Base-by-base conservation (phyloP, 2,113 vertebrate species). In the Trematocara stigmaticum region DNA sequence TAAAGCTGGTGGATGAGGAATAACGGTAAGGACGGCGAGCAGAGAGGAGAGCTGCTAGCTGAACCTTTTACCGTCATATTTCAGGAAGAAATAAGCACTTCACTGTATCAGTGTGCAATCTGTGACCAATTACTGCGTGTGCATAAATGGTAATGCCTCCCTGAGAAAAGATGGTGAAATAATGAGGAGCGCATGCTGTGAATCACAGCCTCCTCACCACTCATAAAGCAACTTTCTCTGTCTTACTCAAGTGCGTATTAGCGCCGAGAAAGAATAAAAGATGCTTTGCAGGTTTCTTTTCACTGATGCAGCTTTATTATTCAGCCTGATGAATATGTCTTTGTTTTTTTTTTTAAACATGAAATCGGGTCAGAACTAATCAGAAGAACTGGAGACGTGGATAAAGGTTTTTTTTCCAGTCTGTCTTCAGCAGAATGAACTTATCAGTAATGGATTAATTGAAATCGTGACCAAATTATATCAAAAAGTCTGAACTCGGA, bases 121-220 rank as follows among this genome's bases (percentile, higher is more conserved):
- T 90, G 86, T 78, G 81, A 85, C 84, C 87, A 91, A 92, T 92
- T 90, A 87, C 91, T 79, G 55, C 20, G 84, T 82, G 92, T 91
- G 88, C 85, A 87, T 89, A 90, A 89, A 81, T 88, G 91, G 52
- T 88, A 82, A 91, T 88, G 88, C 81, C 38, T 84, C 87, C 45
- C 71, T 10, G 78, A 85, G 85, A 87, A 82, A 78, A 89, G 97
- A 97, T 96, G 97, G 96, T 96, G 96, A 96, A 97, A 96, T 97
- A 97, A 97, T 97, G 96, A 97, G 95, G 95, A 96, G 96, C 95
- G 95, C 95, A 92, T 92, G 94, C 93, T 93, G 95, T 94, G 95
- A 97, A 95, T 96, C 96, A 96, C 96, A 96, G 96, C 95, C 95
- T 96, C 94, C 96, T 96, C 95, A 81, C 56, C 93, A 94, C 90